A percentile compares a stretch with the other conserved stretches of the same genome.
These are phyloP conservation scores for Sinopyrophorus schimmeli DNA, from an alignment of 2,888 invertebrate genomes.

Conservation along the genomic window DNA sequence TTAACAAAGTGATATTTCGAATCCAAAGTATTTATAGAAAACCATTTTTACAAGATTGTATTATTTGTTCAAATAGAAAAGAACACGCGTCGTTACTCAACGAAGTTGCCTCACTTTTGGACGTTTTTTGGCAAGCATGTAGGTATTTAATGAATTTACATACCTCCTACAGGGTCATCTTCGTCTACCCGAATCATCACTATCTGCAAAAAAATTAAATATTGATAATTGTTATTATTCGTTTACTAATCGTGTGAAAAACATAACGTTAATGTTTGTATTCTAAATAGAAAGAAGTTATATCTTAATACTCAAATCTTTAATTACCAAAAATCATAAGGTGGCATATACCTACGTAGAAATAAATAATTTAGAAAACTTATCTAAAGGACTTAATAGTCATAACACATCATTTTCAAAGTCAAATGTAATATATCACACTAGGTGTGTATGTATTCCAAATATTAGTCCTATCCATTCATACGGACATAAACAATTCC, in stretches of 20 bases:
- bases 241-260: too few relatives aligned
- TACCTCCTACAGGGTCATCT: conserved; percentile 87
- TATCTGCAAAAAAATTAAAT: conserved; percentile 14
- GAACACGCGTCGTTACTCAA: conserved; percentile 19
- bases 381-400: too few relatives aligned
- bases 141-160: conserved; percentile 49
- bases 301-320: too few relatives aligned
- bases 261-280: too few relatives aligned
- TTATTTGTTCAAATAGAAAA: conserved; percentile 14
- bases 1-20: conserved; percentile 1
- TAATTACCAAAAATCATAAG: too few relatives aligned
- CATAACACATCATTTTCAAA: too few relatives aligned
- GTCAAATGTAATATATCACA: too few relatives aligned
- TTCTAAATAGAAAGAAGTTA: too few relatives aligned
- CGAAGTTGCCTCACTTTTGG: conserved; percentile 24
- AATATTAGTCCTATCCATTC: not conserved
- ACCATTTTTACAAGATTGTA: conserved; percentile 5
- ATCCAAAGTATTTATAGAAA: not conserved
- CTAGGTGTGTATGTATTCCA: too few relatives aligned
- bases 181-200: conserved; percentile 88
- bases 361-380: too few relatives aligned
- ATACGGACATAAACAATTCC: not conserved
- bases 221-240: too few relatives aligned
- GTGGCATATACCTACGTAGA: too few relatives aligned
- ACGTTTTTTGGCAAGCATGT: conserved; percentile 25